phyloP scores from a whole-genome alignment of 2,888 invertebrate species.

The Atethmia centrago region DNA sequence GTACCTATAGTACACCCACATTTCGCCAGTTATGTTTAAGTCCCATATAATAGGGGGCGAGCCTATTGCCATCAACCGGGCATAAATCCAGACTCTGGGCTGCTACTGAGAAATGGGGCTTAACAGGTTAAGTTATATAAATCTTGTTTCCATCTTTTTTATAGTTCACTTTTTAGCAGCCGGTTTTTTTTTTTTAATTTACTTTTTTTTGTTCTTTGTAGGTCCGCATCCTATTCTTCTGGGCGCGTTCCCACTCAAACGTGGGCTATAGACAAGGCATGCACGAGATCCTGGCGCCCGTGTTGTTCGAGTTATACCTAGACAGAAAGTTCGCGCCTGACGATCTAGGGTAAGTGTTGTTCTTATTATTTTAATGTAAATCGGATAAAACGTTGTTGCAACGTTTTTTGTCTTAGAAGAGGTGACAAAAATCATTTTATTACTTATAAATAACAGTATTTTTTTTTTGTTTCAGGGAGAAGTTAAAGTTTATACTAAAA shows the following conservation, averaged over 20 bases:
- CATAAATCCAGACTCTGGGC: no score
- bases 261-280: constrained; percentile 96
- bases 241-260: constrained; percentile 92
- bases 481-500: constrained; percentile 92
- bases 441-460: not conserved
- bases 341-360: constrained; percentile 67
- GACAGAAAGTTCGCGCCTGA: constrained; percentile 91
- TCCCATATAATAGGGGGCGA: no score
- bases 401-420: not conserved
- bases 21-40: no score
- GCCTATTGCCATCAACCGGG: no score
- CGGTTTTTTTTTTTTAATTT: no score
- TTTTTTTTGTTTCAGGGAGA: constrained; percentile 88
- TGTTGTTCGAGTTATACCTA: constrained; percentile 94
- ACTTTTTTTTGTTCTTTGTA: not conserved
- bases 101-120: no score
- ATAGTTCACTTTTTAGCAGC: no score
- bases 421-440: not conserved
- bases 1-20: no score
- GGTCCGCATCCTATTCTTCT: constrained; percentile 91
- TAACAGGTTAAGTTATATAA: no score
- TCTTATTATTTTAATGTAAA: not conserved
- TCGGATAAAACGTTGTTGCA: not conserved
- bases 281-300: constrained; percentile 96
- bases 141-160: no score